Conservation (phyloP, 2,113 vertebrate species). For the Dromas ardeola region DNA sequence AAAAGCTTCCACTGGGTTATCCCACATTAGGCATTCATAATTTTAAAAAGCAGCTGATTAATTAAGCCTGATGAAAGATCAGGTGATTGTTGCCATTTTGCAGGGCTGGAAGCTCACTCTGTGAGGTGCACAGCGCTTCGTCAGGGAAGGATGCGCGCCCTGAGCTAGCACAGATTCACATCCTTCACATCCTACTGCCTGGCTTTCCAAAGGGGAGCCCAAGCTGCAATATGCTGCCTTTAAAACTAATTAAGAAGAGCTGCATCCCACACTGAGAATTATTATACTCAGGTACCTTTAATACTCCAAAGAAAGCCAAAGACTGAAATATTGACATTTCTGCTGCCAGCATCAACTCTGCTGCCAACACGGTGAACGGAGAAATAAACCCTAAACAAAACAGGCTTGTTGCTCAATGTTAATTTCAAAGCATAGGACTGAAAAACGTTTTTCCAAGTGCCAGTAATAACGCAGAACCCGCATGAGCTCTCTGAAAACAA, state of each 20-base stretch:
- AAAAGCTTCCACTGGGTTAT: conserved; percentile 24
- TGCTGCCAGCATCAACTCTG: neutral
- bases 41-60: conserved; percentile 34
- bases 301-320: neutral
- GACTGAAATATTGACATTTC: neutral
- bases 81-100: neutral
- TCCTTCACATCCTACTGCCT: neutral
- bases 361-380: neutral
- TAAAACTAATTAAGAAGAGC: conserved; percentile 20
- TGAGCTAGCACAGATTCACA: neutral
- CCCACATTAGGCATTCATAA: neutral
- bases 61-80: conserved; percentile 47
- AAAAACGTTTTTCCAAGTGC: neutral
- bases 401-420: neutral
- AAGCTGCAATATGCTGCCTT: conserved; percentile 19
- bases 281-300: neutral
- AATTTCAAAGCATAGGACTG: neutral
- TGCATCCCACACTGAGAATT: neutral
- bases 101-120: neutral
- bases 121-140: neutral
- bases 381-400: neutral
- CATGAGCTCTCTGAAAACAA: neutral
- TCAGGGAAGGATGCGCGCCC: neutral
- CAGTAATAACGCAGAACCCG: neutral
- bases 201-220: neutral